Evolutionary conservation across 2,888 invertebrate genomes (phyloP).

Genomic region (Drosophila robusta): DNA sequence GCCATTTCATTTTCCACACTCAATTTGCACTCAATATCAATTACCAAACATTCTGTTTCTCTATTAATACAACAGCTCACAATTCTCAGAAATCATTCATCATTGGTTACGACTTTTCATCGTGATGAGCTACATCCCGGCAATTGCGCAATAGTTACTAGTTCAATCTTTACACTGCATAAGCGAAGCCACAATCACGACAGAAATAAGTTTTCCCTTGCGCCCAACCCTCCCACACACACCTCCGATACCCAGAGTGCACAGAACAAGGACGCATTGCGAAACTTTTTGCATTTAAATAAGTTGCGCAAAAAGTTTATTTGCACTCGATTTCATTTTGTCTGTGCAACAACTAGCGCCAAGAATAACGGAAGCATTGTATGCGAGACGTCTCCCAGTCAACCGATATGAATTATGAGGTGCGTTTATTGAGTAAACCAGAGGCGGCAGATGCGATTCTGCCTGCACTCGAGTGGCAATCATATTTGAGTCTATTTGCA

Average conservation of each 20-base stretch:
- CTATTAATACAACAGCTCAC: neutral
- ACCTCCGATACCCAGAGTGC: neutral
- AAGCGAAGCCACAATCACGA: neutral
- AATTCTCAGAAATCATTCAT: neutral
- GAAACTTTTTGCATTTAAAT: conserved; percentile 62
- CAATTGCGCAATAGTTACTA: conserved; percentile 4
- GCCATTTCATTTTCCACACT: neutral
- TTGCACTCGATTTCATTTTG: conserved; percentile 52
- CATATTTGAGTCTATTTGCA: conserved; percentile 20
- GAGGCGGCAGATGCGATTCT: neutral
- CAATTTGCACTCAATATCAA: no score
- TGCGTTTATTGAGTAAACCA: conserved; percentile 9
- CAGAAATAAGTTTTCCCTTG: neutral
- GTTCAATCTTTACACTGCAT: neutral
- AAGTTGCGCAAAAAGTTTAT: conserved; percentile 62
- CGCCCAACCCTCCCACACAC: neutral
- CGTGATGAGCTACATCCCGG: neutral
- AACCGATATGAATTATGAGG: conserved; percentile 6
- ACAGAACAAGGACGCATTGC: conserved; percentile 21
- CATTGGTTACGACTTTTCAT: neutral
- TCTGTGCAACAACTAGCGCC: conserved; percentile 2
- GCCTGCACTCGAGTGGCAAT: conserved; percentile 15
- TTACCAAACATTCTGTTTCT: neutral
- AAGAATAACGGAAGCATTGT: conserved; percentile 10
- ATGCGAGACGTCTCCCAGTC: conserved; percentile 14